A percentile compares a stretch with the other conserved stretches of the same genome.
phyloP scores from a whole-genome alignment of 2,797 vertebrate genomes.

The Hyperoplus immaculatus region DNA sequence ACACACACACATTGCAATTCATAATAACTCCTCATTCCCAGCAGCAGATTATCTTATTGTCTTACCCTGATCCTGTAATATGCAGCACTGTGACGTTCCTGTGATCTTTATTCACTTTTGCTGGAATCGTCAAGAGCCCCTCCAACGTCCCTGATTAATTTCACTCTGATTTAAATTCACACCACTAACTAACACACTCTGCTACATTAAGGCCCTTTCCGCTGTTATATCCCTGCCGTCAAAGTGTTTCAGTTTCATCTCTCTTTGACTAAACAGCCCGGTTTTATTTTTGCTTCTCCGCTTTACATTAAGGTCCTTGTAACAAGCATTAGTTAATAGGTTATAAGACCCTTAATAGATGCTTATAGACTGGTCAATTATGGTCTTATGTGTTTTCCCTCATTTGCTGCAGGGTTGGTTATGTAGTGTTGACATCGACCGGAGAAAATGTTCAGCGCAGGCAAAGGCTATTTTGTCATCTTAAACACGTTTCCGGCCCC shows the following conservation, averaged over 20 bases:
- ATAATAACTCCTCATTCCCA: conserved; percentile 46
- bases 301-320: too few species aligned
- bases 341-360: too few species aligned
- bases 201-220: conserved; percentile 49
- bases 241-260: conserved; percentile 73
- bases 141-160: conserved; percentile 71
- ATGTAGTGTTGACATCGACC: conserved; percentile 64
- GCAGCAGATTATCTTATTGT: conserved; percentile 68
- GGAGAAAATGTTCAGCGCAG: conserved; percentile 43
- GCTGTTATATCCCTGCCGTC: conserved; percentile 51
- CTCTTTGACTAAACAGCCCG: conserved; percentile 76
- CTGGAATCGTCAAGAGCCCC: conserved; percentile 59
- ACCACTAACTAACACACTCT: conserved; percentile 36
- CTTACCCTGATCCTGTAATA: conserved; percentile 67
- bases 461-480: conserved; percentile 32
- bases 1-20: conserved; percentile 54
- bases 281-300: conserved; percentile 40
- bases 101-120: conserved; percentile 65
- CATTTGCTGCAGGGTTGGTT: conserved; percentile 41
- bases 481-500: conserved; percentile 51
- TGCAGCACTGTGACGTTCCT: conserved; percentile 60
- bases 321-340: too few species aligned
- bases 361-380: too few species aligned
- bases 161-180: conserved; percentile 69
- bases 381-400: conserved; percentile 8